A percentile compares a stretch with the other conserved stretches of the same genome.
phyloP scores from a whole-genome alignment of 2,797 vertebrate species.

The Botia kubotai region DNA sequence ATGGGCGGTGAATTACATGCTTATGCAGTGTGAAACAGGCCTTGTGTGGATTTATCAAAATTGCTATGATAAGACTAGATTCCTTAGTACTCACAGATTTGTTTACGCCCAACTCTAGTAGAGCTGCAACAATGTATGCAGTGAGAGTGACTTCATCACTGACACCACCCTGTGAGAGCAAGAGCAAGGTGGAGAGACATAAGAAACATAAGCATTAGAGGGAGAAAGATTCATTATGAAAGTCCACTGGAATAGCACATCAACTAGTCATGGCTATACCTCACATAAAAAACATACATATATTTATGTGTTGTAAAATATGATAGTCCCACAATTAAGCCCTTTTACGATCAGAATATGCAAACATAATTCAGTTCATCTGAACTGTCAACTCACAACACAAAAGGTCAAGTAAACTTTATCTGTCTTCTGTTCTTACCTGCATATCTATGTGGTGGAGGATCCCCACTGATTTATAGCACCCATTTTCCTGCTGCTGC shows the following conservation, averaged over 20 bases:
- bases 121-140: slow-evolving; percentile 75
- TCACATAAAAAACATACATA: not conserved
- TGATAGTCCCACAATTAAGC: not conserved
- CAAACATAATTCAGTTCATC: not conserved
- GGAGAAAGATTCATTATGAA: not conserved
- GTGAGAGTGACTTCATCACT: slow-evolving; percentile 78
- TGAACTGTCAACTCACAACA: slow-evolving; percentile 14
- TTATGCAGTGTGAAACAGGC: not conserved
- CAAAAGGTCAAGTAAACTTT: not conserved
- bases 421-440: slow-evolving; percentile 65
- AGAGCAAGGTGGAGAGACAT: not conserved
- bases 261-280: not conserved
- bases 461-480: slow-evolving; percentile 81
- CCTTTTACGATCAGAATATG: not conserved
- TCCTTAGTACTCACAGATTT: slow-evolving; percentile 66
- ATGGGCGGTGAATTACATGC: too few relatives aligned
- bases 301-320: not conserved
- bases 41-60: too few relatives aligned
- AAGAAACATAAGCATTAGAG: not conserved
- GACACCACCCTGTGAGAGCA: slow-evolving; percentile 75
- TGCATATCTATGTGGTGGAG: slow-evolving; percentile 84
- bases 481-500: slow-evolving; percentile 76
- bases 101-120: slow-evolving; percentile 72
- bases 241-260: not conserved
- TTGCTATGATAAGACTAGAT: not conserved